Evolutionary conservation across 1,140 invertebrate genomes (phyloP).

Genomic region (Whitmania pigra): DNA sequence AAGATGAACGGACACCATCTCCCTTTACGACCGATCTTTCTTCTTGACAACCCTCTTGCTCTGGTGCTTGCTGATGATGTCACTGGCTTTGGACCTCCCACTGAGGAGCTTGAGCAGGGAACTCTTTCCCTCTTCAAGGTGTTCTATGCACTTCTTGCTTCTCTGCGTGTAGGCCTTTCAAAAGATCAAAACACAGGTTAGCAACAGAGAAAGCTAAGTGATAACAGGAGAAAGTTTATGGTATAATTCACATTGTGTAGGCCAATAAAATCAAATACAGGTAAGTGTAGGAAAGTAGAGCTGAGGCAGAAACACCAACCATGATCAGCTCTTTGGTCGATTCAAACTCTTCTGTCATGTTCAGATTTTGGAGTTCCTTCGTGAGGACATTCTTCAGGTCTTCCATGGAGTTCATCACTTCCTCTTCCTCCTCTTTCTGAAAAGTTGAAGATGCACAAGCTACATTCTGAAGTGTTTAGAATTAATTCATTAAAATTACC

Average conservation of each 20-base stretch:
- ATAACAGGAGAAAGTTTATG: no score
- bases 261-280: not conserved
- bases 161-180: constrained; percentile 6
- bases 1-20: not conserved
- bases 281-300: not conserved
- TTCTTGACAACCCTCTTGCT: constrained; percentile 16
- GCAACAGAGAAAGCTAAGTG: no score
- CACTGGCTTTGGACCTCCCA: not conserved
- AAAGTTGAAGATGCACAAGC: not conserved
- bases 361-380: not conserved
- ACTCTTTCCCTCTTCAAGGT: not conserved
- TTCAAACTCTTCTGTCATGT: not conserved
- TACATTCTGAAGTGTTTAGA: no score
- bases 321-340: not conserved
- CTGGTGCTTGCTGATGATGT: constrained; percentile 16
- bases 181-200: no score
- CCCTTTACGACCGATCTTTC: constrained; percentile 4
- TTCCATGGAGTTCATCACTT: not conserved
- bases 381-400: not conserved
- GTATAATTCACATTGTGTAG: not conserved
- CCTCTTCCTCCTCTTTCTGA: constrained; percentile 9
- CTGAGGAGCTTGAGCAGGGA: not conserved
- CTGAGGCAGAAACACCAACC: not conserved
- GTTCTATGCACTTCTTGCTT: constrained; percentile 10
- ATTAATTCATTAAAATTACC: not conserved